Evolutionary conservation across 2,797 vertebrate species (phyloP).

Genomic region (Streptopelia turtur): DNA sequence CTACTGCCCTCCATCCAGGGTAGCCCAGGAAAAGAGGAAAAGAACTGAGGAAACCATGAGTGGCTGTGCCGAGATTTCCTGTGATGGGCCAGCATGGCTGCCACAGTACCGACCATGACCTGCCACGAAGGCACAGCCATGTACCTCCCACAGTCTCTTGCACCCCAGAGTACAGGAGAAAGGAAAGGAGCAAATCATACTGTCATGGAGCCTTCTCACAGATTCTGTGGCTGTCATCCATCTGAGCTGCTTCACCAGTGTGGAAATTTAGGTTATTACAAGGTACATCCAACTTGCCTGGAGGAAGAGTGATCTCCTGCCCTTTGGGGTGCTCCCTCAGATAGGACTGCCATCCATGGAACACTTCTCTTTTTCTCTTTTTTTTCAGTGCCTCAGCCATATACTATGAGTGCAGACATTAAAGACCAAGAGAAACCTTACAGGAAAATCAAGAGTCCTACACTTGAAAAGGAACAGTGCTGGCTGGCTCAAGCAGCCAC

Average conservation of each 20-base stretch:
- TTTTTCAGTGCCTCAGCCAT: background rate
- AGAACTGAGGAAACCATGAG: background rate
- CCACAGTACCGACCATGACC: rapidly evolving
- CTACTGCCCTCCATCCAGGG: background rate
- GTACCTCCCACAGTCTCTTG: rapidly evolving
- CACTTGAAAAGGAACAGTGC: background rate
- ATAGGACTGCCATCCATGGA: background rate
- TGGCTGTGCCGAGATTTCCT: background rate
- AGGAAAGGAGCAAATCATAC: background rate
- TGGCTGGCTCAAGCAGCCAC: background rate
- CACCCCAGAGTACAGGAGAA: background rate
- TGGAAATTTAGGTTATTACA: background rate
- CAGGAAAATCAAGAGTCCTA: background rate
- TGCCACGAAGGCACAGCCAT: rapidly evolving
- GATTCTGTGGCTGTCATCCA: background rate
- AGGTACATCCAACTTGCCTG: background rate
- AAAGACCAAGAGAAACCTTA: background rate
- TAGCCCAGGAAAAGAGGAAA: background rate
- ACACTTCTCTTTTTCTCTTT: background rate
- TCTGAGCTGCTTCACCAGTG: background rate
- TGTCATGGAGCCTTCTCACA: background rate
- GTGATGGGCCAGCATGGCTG: background rate
- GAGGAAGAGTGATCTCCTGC: background rate
- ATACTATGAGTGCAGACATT: background rate
- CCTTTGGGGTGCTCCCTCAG: background rate